phyloP scores from a whole-genome alignment of 2,888 invertebrate species.

The Iselma pallidipennis region DNA sequence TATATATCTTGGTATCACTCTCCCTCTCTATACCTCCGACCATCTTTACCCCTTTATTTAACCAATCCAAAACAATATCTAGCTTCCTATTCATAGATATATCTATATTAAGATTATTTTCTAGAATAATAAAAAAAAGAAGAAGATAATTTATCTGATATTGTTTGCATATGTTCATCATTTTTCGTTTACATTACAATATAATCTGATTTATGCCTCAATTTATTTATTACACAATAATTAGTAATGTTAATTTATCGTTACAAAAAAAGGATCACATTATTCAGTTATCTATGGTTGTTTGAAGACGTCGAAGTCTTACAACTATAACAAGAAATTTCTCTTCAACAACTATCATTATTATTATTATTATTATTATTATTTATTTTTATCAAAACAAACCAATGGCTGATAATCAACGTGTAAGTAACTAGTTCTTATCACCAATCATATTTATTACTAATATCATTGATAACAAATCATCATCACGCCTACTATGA shows the following conservation, averaged over 20 bases:
- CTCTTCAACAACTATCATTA: too few species aligned
- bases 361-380: too few species aligned
- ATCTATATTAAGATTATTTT: slow-evolving; percentile 14
- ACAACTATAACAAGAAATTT: neutral
- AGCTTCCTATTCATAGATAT: too few species aligned
- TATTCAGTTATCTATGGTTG: slow-evolving; percentile 43
- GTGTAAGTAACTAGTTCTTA: slow-evolving; percentile 9
- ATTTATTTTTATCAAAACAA: slow-evolving; percentile 1
- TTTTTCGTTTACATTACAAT: slow-evolving; percentile 34
- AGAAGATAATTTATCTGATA: slow-evolving; percentile 24
- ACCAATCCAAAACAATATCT: too few species aligned
- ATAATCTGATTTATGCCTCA: slow-evolving; percentile 31
- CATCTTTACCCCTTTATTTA: too few species aligned
- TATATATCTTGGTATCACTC: too few species aligned
- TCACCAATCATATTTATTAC: neutral
- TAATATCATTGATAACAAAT: neutral
- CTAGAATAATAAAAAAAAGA: slow-evolving; percentile 6
- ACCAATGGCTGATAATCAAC: slow-evolving; percentile 11
- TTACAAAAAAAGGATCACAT: slow-evolving; percentile 10
- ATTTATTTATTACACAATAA: slow-evolving; percentile 35
- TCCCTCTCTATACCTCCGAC: too few species aligned
- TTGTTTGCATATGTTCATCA: slow-evolving; percentile 29
- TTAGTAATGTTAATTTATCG: slow-evolving; percentile 29
- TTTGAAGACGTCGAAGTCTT: slow-evolving; percentile 37
- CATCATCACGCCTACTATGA: neutral